Base-by-base conservation (phyloP, 2,113 vertebrate species). In the Corynorhinus townsendii region DNA sequence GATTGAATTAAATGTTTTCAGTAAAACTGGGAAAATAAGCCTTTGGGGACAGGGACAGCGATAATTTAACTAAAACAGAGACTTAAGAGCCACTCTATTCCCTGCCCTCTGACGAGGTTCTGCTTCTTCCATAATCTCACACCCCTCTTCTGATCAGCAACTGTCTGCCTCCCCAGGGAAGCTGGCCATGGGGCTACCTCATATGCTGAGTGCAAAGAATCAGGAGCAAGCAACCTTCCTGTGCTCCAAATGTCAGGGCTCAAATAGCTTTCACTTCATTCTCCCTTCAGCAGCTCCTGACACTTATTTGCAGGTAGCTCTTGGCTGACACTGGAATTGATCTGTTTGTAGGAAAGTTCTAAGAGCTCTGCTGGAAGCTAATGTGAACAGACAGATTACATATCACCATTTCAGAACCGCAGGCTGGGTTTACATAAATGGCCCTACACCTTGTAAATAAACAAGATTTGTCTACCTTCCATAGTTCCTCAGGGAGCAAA, bases 1-100 rank as follows among this genome's bases (percentile, higher is more conserved):
- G 8, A 47, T 86, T 28, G 47, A 59, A 93, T 91, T 89, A 90
- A 85, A 64, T 69, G 73, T 96, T 94, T 96, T 94, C 76, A n/a
- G 68, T 66, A 52, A 71, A 86, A 62, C 22, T 40, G 22, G 43
- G 88, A 92, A 62, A 84, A 45, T 49, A 92, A 62, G 28, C 3
- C 87, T 80, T 91, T 45, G 66, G 17, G 56, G 38, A 75, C 79
- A 75, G 14, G 47, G 30, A 26, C 33, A 86, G 72, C 68, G 86
- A 93, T 11, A n/a, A 38, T 47, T 89, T 86, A 33, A 38, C 86
- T 85, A 73, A 86, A 93, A 96, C 68, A 91, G 45, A 59, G 7
- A 71, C 40, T 95, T 49, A 22, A 54, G 40, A 95, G 47, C 30
- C 52, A 1, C 54, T 93, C 59, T 86, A 92, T 95, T 95, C 68